A percentile compares a stretch with the other conserved stretches of the same genome.
phyloP scores from a whole-genome alignment of 1,140 invertebrate genomes.

The Teleogryllus occipitalis region DNA sequence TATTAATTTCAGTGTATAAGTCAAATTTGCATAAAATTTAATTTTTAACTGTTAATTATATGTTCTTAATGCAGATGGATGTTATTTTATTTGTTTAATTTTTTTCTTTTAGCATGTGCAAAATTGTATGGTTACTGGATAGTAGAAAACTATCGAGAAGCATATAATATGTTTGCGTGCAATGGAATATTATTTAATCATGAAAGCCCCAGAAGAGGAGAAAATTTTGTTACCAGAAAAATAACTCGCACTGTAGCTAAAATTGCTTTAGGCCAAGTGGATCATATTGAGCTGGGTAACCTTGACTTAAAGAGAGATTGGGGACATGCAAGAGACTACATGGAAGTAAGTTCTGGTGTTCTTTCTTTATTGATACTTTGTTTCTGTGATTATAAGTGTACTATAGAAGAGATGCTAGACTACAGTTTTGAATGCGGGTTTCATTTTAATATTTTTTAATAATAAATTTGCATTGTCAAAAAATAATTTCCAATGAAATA shows the following conservation, averaged over 20 bases:
- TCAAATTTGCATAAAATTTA: too few species aligned
- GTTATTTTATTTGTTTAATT: too few species aligned
- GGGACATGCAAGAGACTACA: slow-evolving; percentile 99
- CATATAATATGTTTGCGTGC: slow-evolving; percentile 95
- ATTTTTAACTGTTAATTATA: too few species aligned
- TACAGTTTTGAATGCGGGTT: too few species aligned
- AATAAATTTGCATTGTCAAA: too few species aligned
- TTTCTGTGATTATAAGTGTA: too few species aligned
- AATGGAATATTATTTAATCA: slow-evolving; percentile 99
- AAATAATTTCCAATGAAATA: too few species aligned
- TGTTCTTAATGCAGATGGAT: too few species aligned
- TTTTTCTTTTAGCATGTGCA: slow-evolving; percentile 73
- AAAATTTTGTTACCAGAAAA: slow-evolving; percentile 98
- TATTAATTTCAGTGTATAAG: too few species aligned
- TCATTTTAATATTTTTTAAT: too few species aligned
- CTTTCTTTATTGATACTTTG: too few species aligned
- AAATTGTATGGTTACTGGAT: slow-evolving; percentile 99
- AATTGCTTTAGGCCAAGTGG: slow-evolving; percentile 79
- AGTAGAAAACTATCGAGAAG: slow-evolving; percentile 95
- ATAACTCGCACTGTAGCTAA: slow-evolving; percentile 96
- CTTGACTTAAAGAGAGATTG: slow-evolving; percentile 94
- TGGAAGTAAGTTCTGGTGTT: slow-evolving; percentile 57
- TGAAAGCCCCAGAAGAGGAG: slow-evolving; percentile 93
- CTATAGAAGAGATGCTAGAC: too few species aligned
- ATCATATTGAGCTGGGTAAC: slow-evolving; percentile 88